Base-by-base conservation (phyloP, 2,113 vertebrate species). In the Tragulus kanchil region DNA sequence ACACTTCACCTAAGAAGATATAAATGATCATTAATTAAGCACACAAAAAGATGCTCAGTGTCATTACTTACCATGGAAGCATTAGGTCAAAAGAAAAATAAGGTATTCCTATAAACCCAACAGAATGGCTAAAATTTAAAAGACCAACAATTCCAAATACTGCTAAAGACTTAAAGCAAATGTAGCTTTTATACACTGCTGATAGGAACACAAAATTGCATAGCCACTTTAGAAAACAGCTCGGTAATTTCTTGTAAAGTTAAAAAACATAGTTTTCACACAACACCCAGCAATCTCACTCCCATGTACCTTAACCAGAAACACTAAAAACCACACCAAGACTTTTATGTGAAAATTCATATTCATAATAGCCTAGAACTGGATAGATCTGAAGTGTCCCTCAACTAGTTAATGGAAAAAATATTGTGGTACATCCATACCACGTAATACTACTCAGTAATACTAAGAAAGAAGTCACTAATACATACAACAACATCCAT, bases 301-400 rank as follows among this genome's bases (percentile, higher is more conserved):
- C 75, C 28, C 77, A 81, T 9, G 26, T 56, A 84, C 52, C 78
- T 62, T 83, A 92, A 12, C 31, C 58, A 50, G 56, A 25, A 97
- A 16, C 85, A 88, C 59, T 85, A 71, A 92, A 88, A 95, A 61
- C 23, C 75, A 95, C 21, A 82, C 11, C n/a, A 56, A 82, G 16
- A 62, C 25, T 28, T 58, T 9, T 28, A 59, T 21, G 62, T 56
- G 6, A 82, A 89, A 50, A 13, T 61, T 85, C 65, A 77, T 48
- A 86, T 81, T 83, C n/a, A 28, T n/a, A 58, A 90, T 14, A n/a
- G 58, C 8, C 62, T 85, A 82, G 25, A 93, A 96, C 10, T 67
- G 17, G 58, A 77, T 28, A 69, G 12, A 42, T 78, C 0, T 26
- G 17, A 95, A 92, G 67, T 64, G 58, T 28, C 5, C 7, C 23